Percentiles rank a stretch among this genome's conserved stretches.
Evolutionary conservation across 2,113 vertebrate species (phyloP).

Genomic region (Falco punctatus): DNA sequence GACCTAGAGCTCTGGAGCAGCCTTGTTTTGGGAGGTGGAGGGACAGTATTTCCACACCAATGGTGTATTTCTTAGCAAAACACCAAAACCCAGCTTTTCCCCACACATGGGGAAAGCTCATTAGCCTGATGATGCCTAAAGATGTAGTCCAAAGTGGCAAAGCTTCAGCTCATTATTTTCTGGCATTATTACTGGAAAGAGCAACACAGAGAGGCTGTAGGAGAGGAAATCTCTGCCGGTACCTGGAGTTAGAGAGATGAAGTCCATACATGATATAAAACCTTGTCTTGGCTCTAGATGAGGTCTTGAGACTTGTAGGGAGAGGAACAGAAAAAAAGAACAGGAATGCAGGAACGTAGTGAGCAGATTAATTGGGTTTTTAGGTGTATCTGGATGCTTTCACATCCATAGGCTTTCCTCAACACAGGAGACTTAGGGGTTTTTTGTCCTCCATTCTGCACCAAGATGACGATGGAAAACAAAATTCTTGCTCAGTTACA

Average conservation of each 20-base stretch:
- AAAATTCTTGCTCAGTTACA: background rate
- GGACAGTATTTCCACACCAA: background rate
- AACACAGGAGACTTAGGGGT: background rate
- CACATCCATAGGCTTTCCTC: background rate
- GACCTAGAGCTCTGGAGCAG: background rate
- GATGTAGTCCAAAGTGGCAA: background rate
- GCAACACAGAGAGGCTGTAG: background rate
- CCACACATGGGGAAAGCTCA: background rate
- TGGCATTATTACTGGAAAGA: background rate
- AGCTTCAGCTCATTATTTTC: background rate
- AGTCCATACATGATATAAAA: background rate
- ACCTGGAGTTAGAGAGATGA: background rate
- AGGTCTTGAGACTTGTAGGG: background rate
- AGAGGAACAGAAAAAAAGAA: background rate
- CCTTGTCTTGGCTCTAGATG: background rate
- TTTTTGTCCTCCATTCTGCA: background rate
- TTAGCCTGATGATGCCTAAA: background rate
- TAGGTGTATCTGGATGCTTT: background rate
- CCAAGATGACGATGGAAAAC: background rate
- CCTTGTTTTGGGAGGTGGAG: background rate
- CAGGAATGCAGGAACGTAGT: background rate
- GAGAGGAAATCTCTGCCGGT: background rate
- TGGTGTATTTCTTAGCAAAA: background rate
- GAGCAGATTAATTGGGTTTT: background rate
- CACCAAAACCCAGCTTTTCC: background rate